Conservation (phyloP, 2,888 invertebrate genomes). For the Aphrophora alni region DNA sequence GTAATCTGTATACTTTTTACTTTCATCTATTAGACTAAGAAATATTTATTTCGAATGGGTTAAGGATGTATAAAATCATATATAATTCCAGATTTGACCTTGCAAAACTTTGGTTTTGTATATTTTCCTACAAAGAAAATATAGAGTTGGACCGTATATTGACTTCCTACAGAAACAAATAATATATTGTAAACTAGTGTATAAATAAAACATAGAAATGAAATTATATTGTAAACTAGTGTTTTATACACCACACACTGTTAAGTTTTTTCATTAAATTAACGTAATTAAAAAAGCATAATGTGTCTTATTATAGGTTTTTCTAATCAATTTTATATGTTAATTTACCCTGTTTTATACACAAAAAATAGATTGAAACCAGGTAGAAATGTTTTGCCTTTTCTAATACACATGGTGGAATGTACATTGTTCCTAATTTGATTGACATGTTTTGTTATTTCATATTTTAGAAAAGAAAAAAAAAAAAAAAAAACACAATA, state of each 20-base stretch:
- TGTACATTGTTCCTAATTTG: background rate
- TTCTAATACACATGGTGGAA: background rate
- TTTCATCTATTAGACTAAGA: too few relatives aligned
- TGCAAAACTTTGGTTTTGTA: slow-evolving; percentile 2
- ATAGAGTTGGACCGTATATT: slow-evolving; percentile 6
- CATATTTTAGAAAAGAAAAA: too few relatives aligned
- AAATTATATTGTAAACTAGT: background rate
- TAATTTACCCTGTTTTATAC: background rate
- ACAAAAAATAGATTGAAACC: background rate
- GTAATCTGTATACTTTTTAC: too few relatives aligned
- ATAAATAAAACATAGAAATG: background rate
- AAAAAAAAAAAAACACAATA: too few relatives aligned
- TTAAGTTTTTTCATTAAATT: slow-evolving; percentile 3
- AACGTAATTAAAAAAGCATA: background rate
- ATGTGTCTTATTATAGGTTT: background rate
- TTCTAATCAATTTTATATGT: background rate
- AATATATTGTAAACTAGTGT: background rate
- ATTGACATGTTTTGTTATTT: too few relatives aligned
- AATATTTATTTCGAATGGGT: background rate
- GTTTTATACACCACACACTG: background rate
- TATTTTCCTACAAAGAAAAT: background rate
- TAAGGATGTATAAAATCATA: background rate
- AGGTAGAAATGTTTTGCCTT: too few relatives aligned
- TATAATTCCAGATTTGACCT: background rate
- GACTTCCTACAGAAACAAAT: background rate